Conservation (phyloP, 2,888 invertebrate species). For the Dryadula phaetusa region DNA sequence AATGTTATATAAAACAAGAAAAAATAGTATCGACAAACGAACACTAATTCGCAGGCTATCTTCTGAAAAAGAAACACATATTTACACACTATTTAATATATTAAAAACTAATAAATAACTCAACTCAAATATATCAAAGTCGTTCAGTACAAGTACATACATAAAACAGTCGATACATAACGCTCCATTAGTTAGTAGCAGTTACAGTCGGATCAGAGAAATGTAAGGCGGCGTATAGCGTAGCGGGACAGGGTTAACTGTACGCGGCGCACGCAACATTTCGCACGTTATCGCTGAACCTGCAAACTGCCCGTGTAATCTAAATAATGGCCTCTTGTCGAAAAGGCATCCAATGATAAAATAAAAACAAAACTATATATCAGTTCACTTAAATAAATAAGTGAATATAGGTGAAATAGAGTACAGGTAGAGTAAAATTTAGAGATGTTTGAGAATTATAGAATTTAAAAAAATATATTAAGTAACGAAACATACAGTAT, state of each 20-base stretch:
- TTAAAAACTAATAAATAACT: not conserved
- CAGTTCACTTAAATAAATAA: not conserved
- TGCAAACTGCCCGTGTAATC: constrained; percentile 32
- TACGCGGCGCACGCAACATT: constrained; percentile 24
- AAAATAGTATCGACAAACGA: not conserved
- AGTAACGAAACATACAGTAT: too few species aligned
- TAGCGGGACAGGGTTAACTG: constrained; percentile 12
- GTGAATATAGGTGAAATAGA: too few species aligned
- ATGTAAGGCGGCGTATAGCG: not conserved
- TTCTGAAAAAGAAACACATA: constrained; percentile 2
- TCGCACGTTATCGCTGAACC: constrained; percentile 27
- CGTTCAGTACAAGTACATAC: not conserved
- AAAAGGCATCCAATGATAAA: not conserved
- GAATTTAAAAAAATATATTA: too few species aligned
- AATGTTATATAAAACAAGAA: too few species aligned
- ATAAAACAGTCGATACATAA: not conserved
- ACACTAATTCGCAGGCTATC: not conserved
- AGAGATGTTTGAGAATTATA: too few species aligned
- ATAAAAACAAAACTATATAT: not conserved
- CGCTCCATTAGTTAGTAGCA: constrained; percentile 14
- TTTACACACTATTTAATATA: not conserved
- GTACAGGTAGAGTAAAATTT: too few species aligned
- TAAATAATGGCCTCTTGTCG: constrained; percentile 16
- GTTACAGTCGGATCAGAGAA: not conserved
- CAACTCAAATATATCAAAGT: not conserved